Evolutionary conservation across 2,113 vertebrate genomes (phyloP), one percentile per base, ranked within the genome.

Genomic region (Cyprinus carpio): DNA sequence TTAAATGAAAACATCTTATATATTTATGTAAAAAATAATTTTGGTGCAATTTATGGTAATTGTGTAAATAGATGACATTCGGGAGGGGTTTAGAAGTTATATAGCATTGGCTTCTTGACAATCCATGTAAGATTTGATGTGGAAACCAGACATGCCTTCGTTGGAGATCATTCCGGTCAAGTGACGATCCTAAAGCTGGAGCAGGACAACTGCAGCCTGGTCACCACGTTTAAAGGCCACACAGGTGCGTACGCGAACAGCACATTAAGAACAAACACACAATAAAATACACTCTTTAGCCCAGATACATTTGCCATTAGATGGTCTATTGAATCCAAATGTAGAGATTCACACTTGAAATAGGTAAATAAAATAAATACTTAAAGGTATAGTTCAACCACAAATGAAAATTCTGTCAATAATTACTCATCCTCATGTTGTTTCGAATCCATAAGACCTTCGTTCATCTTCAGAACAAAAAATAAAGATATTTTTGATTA

Each of bases 141-240:
- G 85, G 98, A 99, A 93, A 99, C 97, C 2, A 95, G 97, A 79
- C 97, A 99, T 0, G 97, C 96, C 65, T 99, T 99, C 89, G 96
- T 99, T 16, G 98, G 98, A 43, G 98, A 99, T 87, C 96, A 98
- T 84, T 99, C 98, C 2, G 98, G 98, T 84, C 98, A 99, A 94
- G 98, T 99, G 90, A 99, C 98, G 62, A 99, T 99, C 89, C 95
- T 99, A 87, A 99, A 99, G 93, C 93, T 99, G 92, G 98, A 99
- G 88, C 97, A 97, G 92, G 97, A 98, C 91, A 96, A 89, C 92
- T 99, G 98, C 91, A 97, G 94, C 88, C 93, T 99, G 75, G 96
- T 99, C 78, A 99, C 98, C 0, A 97, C 97, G 2, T 98, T 99
- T 92, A 97, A 97, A 94, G 98, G 98, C 84, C 98, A 99, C 91